Percentiles rank a stretch among this genome's conserved stretches.
phyloP scores from a whole-genome alignment of 2,888 invertebrate genomes.

The Pimpla rufipes region DNA sequence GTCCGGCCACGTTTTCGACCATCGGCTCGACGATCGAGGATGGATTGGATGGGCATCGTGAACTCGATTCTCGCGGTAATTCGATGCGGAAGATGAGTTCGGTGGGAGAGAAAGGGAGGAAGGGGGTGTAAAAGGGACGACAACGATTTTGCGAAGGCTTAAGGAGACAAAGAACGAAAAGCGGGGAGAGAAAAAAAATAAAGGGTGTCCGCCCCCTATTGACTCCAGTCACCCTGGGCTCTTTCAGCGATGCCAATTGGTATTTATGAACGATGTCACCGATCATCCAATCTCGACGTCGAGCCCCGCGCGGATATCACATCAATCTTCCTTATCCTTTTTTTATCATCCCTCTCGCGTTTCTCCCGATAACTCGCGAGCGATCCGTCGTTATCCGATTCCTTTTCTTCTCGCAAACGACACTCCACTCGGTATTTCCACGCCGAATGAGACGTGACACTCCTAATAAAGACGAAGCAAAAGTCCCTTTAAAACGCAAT shows the following conservation, averaged over 20 bases:
- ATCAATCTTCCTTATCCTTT: conserved; percentile 64
- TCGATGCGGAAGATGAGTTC: conserved; percentile 43
- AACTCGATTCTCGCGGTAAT: conserved; percentile 49
- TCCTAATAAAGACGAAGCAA: background rate
- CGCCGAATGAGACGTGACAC: conserved; percentile 1
- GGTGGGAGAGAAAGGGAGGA: too few species aligned
- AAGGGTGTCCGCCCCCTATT: conserved; percentile 28
- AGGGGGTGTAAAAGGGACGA: background rate
- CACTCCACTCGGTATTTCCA: background rate
- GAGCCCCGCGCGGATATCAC: conserved; percentile 12
- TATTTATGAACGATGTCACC: conserved; percentile 72
- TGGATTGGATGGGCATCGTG: conserved; percentile 39
- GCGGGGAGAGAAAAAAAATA: conserved; percentile 26
- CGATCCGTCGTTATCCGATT: conserved; percentile 43
- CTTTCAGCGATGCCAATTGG: conserved; percentile 51
- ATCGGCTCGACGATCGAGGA: conserved; percentile 36
- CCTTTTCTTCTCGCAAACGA: background rate
- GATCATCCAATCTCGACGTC: conserved; percentile 39
- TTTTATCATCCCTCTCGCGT: conserved; percentile 54
- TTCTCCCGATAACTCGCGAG: background rate
- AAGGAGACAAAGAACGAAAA: conserved; percentile 30
- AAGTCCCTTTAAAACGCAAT: background rate
- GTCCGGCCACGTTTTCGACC: conserved; percentile 12
- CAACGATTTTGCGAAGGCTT: conserved; percentile 37
- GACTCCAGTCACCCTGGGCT: background rate